phyloP scores from a whole-genome alignment of 2,888 invertebrate genomes.

The Sinelater perroti region DNA sequence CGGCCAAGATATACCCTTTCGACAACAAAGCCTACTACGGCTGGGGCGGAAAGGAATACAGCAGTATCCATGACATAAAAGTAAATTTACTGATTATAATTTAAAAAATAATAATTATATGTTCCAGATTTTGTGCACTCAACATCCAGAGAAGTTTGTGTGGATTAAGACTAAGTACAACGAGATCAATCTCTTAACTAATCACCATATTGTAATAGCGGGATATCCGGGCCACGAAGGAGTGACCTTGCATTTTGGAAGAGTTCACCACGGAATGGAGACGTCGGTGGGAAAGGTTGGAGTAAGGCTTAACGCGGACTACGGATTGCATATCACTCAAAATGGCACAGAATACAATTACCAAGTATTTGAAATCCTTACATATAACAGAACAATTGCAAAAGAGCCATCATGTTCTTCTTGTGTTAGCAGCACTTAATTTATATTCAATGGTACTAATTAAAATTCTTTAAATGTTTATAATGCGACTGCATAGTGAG shows the following conservation, averaged over 20 bases:
- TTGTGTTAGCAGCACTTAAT: too few relatives aligned
- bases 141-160: slow-evolving; percentile 16
- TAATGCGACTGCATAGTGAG: too few relatives aligned
- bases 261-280: slow-evolving; percentile 4
- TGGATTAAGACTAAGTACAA: slow-evolving; percentile 15
- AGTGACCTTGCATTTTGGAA: slow-evolving; percentile 13
- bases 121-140: slow-evolving; percentile 20
- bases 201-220: slow-evolving; percentile 3
- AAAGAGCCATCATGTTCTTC: too few relatives aligned
- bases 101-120: neutral
- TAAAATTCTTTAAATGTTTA: too few relatives aligned
- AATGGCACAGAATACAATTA: slow-evolving; percentile 13
- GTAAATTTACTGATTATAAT: too few relatives aligned
- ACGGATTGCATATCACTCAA: slow-evolving; percentile 7
- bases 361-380: slow-evolving; percentile 13
- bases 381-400: slow-evolving; percentile 8
- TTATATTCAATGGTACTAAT: too few relatives aligned
- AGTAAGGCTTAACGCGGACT: neutral
- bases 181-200: slow-evolving; percentile 17
- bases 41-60: neutral
- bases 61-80: neutral
- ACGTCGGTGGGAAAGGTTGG: slow-evolving; percentile 18
- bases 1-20: slow-evolving; percentile 8
- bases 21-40: slow-evolving; percentile 8
- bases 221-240: slow-evolving; percentile 6